Base-by-base conservation (phyloP, 2,113 vertebrate species). In the Oncorhynchus masou region DNA sequence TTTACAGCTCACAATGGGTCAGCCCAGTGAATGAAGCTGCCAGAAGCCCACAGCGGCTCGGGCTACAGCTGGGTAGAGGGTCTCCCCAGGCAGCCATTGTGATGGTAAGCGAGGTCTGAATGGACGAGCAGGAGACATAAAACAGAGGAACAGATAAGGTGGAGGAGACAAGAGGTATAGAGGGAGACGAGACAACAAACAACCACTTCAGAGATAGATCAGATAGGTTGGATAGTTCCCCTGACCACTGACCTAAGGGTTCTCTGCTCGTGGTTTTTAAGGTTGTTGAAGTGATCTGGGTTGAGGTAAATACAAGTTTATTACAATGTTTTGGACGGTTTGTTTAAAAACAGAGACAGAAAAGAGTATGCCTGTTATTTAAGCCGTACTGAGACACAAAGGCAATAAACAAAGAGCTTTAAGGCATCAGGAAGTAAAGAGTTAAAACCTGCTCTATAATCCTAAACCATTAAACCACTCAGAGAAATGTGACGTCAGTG, bases 81-180 rank as follows among this genome's bases (percentile, higher is more conserved):
- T 45, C 39, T 45, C 9, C 39, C 39, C 39, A 91, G 88, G 88
- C 84, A 70, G 73, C 88, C 73, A 88, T 94, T 94, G 90, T 94
- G 69, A 93, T 94, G 92, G 73, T 92, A 93, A 93, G 85, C 60
- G 19, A 60, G 39, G 73, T 73, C 79, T 92, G 89, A 91, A 91
- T 87, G 84, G 81, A 85, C 85, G 86, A 90, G 84, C 87, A 92
- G 91, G 89, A 92, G 86, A 90, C 86, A 90, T 84, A 91, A 27
- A 83, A 78, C 78, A 68, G 72, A 73, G 70, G 74, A 75, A 73
- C 39, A 39, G 8, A 45, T 45, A 45, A 45, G 9, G 9, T 9
- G 39, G 39, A 11, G 51, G 71, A 62, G 25, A 65, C 29, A 25
- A 79, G 29, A 75, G 48, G 49, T 19, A 75, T 45, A 62, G 74